Base-by-base conservation (phyloP, 2,888 invertebrate species). In the Dyspetes luteomarginatus region DNA sequence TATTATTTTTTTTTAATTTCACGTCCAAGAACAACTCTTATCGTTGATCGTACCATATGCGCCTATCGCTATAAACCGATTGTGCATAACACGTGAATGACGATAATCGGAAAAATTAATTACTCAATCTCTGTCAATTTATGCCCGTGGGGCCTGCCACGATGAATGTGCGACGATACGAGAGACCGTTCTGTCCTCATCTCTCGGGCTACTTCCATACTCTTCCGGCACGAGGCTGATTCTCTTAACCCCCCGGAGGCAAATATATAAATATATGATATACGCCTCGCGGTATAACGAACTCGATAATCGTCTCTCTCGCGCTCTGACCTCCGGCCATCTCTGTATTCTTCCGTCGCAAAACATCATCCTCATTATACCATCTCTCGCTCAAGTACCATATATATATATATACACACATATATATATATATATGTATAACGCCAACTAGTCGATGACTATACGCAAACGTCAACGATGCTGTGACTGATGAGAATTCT, bases 261-360 rank as follows among this genome's bases (percentile, higher is more conserved):
- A 24, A 28, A 58, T 43, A 45, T n/a, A n/a, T n/a, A n/a, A n/a
- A n/a, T n/a, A n/a, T n/a, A n/a, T n/a, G n/a, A n/a, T n/a, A 56
- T 45, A 58, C 82, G 84, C 84, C 83, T 82, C 83, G 72, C 84
- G 81, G 83, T 85, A 81, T 86, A 86, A 86, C 87, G 85, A 87
- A 86, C 85, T 85, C 85, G 84, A 85, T 86, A 86, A 86, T 86
- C 86, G 86, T 75, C 85, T 86, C 84, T 69, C 60, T 71, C 71
- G 71, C 78, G 83, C 81, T 85, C 83, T 87, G 86, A 87, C 86
- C 87, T 84, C 86, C 85, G 85, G 83, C 84, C 85, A 84, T 85
- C 86, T 85, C 85, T 82, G 84, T 86, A 85, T 86, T 85, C 86
- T 85, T 87, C 85, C 85, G 83, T 83, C 83, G 82, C 85, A 84